phyloP scores from a whole-genome alignment of 2,113 vertebrate species.

The Chaetura pelagica region DNA sequence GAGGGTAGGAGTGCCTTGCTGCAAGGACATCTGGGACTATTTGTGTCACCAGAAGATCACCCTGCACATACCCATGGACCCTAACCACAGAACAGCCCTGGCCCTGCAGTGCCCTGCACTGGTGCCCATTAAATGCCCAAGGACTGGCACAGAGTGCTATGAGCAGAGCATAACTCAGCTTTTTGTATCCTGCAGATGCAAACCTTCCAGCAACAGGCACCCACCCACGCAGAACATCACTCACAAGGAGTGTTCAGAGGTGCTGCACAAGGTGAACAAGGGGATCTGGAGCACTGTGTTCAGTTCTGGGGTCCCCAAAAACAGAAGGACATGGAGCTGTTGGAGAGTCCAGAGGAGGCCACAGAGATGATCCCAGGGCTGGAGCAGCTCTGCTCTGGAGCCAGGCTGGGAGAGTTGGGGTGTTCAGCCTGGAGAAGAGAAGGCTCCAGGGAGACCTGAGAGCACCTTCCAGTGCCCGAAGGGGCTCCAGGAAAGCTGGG shows the following conservation, averaged over 20 bases:
- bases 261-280: fast-evolving
- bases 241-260: fast-evolving
- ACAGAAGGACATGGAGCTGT: no score
- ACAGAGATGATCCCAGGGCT: no score
- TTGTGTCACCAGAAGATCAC: background rate
- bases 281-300: no score
- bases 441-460: no score
- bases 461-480: no score
- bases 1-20: fast-evolving
- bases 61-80: fast-evolving
- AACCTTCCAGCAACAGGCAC: background rate
- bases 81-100: background rate
- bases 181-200: background rate
- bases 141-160: fast-evolving
- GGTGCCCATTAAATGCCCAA: background rate
- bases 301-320: no score
- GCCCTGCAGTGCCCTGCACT: background rate
- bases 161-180: background rate
- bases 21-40: background rate
- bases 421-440: no score
- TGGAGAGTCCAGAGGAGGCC: no score
- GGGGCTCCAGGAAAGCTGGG: no score
- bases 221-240: no score
- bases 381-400: no score
- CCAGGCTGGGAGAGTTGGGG: no score